These are phyloP conservation scores for Falcaria lacertinaria DNA, from an alignment of 2,888 invertebrate species.

Conservation along the genomic window DNA sequence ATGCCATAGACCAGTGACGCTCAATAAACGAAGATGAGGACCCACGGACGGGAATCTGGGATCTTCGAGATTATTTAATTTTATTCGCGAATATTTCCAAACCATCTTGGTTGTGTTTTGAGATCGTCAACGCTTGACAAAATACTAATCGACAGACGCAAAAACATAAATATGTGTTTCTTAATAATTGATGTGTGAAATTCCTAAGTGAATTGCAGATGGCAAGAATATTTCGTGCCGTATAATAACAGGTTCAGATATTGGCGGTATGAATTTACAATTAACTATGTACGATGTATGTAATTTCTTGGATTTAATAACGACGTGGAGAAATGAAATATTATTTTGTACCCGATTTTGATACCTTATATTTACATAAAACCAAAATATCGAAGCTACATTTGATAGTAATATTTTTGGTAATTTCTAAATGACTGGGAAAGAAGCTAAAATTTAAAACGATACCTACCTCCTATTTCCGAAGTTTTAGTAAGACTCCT, in stretches of 20 bases:
- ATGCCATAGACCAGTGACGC: constrained; percentile 43
- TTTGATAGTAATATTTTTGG: too few relatives aligned
- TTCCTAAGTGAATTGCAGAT: constrained; percentile 30
- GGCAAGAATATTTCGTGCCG: constrained; percentile 32
- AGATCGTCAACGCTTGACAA: neutral
- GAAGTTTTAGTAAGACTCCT: constrained; percentile 48
- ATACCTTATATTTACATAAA: too few relatives aligned
- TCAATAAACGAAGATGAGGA: constrained; percentile 39
- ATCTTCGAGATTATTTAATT: constrained; percentile 30
- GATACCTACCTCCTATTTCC: too few relatives aligned
- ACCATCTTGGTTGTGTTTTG: neutral
- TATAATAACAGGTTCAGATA: constrained; percentile 38
- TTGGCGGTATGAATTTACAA: constrained; percentile 32
- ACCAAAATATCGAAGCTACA: too few relatives aligned
- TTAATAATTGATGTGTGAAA: constrained; percentile 35
- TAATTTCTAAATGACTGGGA: too few relatives aligned
- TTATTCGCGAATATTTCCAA: neutral
- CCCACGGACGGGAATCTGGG: constrained; percentile 45
- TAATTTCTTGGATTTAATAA: constrained; percentile 23
- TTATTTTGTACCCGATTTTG: too few relatives aligned
- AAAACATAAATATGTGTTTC: neutral
- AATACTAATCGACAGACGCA: neutral
- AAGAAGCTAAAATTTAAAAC: too few relatives aligned
- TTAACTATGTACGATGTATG: constrained; percentile 21
- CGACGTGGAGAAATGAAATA: constrained; percentile 16